phyloP scores from a whole-genome alignment of 2,113 vertebrate genomes.

The Ramphastos sulfuratus region DNA sequence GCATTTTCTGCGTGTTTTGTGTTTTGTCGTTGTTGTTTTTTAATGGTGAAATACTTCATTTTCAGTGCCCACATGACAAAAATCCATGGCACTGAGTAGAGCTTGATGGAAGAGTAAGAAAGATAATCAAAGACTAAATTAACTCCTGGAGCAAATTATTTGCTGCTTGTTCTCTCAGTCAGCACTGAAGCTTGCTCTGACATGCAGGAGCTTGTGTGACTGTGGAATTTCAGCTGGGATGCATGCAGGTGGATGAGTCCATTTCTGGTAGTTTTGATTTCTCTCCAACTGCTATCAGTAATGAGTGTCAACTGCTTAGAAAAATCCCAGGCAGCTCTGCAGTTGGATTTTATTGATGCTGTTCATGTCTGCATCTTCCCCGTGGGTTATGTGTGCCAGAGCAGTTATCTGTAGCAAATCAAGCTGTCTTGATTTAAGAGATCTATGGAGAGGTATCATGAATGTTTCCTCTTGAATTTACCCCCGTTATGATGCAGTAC shows the following conservation, averaged over 20 bases:
- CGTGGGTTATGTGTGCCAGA: not conserved
- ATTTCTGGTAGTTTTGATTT: not conserved
- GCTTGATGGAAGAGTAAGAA: not conserved
- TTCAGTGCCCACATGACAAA: not conserved
- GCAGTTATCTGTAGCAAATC: not conserved
- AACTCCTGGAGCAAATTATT: not conserved
- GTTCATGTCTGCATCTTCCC: not conserved
- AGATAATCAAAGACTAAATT: not conserved
- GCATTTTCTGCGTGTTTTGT: not conserved
- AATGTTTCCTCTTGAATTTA: not conserved
- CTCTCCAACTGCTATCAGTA: not conserved
- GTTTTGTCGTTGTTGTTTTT: not conserved
- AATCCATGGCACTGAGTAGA: not conserved
- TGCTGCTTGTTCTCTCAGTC: not conserved
- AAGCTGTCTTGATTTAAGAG: not conserved
- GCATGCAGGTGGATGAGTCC: not conserved
- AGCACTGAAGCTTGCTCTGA: not conserved
- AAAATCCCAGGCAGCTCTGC: not conserved
- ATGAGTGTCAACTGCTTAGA: not conserved
- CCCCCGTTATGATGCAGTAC: not conserved
- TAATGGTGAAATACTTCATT: not conserved
- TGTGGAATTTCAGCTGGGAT: not conserved
- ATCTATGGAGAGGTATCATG: not conserved
- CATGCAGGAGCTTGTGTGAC: not conserved
- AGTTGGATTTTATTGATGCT: not conserved